Base-by-base conservation (phyloP, 2,888 invertebrate genomes). In the Mechanitis messenoides region DNA sequence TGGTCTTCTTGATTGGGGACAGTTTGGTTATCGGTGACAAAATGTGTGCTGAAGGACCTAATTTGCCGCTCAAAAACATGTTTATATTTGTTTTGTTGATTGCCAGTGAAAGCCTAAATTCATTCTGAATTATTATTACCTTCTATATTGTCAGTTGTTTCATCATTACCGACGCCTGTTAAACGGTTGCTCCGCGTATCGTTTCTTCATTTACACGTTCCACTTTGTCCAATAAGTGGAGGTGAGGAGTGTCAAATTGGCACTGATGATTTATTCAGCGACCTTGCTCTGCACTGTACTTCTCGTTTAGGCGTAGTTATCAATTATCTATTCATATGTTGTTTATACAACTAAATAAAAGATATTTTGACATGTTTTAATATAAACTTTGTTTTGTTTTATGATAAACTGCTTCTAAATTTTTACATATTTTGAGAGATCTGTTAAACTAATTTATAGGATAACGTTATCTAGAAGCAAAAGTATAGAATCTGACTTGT, bases 201-300 rank as follows among this genome's bases (percentile, higher is more conserved):
- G 79, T 78, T 83, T 83, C 83, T 87, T 82, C 84, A 85, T 86
- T 85, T 83, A 79, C 86, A 85, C 87, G 87, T 85, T 82, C 87
- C 85, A 87, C 79, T 86, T 87, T 79, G 83, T 78, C 74, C 85
- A 87, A 87, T 87, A 78, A 85, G 77, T 71, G 74, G 83, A 86
- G 85, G 84, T 87, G 85, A 86, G 77, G 70, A 76, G 77, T 85
- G 84, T 86, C 86, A 86, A 85, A 86, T 84, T 80, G 80, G 75
- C 77, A 78, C 74, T 78, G 74, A 72, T 81, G 78, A 80, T 80
- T 81, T 74, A 77, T 75, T 72, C 71, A 68, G 70, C 76, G 83
- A 79, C 83, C 85, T 85, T 84, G 85, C 71, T 57, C 58, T 56
- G 33, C 46, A 60, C 53, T 45, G 53, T 58, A 56, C 38, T 56